Evolutionary conservation across 2,888 invertebrate genomes (phyloP).

Genomic region (Pachliopta kotzebuea): DNA sequence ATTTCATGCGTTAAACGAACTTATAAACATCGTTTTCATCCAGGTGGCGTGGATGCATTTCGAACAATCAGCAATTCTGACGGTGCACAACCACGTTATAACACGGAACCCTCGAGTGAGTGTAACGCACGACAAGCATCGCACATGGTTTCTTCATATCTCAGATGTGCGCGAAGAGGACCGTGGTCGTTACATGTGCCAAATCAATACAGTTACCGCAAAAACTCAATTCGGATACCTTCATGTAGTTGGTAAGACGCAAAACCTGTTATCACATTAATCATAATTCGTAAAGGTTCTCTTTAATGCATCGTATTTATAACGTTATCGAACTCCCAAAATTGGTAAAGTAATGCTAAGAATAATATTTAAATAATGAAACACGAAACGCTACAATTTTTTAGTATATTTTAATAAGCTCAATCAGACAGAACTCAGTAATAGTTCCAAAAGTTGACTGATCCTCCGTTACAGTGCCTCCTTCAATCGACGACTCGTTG

Average conservation of each 20-base stretch:
- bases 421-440: slow-evolving; percentile 13
- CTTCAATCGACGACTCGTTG: slow-evolving; percentile 93
- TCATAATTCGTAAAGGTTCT: too few species aligned
- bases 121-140: slow-evolving; percentile 95
- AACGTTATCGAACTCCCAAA: too few species aligned
- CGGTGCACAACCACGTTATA: slow-evolving; percentile 96
- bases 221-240: slow-evolving; percentile 96
- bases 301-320: too few species aligned
- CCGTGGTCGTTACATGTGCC: slow-evolving; percentile 92
- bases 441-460: slow-evolving; percentile 37
- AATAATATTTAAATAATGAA: too few species aligned
- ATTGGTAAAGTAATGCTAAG: too few species aligned
- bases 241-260: slow-evolving; percentile 91
- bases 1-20: too few species aligned
- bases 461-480: slow-evolving; percentile 87
- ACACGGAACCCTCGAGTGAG: slow-evolving; percentile 95
- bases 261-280: background rate
- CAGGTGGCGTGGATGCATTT: slow-evolving; percentile 98
- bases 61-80: slow-evolving; percentile 95
- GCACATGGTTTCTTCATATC: slow-evolving; percentile 96
- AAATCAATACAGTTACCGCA: slow-evolving; percentile 95
- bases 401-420: background rate
- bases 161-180: slow-evolving; percentile 95
- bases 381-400: too few species aligned
- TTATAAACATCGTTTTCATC: slow-evolving; percentile 41